Base-by-base conservation (phyloP, 2,113 vertebrate species). In the Columba janthina region DNA sequence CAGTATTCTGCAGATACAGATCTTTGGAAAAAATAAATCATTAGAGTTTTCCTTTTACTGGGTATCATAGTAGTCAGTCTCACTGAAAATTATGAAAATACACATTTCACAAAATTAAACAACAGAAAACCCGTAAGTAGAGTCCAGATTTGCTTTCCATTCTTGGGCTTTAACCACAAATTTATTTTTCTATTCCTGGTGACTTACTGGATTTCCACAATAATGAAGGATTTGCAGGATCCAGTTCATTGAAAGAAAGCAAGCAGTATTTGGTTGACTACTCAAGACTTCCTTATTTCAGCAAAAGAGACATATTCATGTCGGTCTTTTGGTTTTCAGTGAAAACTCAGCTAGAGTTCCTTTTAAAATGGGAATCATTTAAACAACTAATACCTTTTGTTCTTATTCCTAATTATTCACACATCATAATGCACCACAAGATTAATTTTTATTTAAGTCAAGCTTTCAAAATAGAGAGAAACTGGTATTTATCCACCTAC, bases 11-110 rank as follows among this genome's bases (percentile, higher is more conserved):
- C 89, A 72, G 50, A 83, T 29, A 96, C 21, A 90, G 80, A 74
- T 80, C 61, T 91, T 76, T 90, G 44, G 31, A 89, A 92, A 86
- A 65, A 77, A 12, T 57, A 86, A 90, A 88, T 95, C 77, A 91
- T 78, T 92, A 96, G 60, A 69, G 78, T 88, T 67, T 29, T 72
- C 25, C 40, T 92, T 92, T 94, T 62, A 57, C 11, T 48, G 15
- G 4, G 19, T 66, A 84, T 69, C 31, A 61, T 56, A 60, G 57
- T 60, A 96, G 66, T 57, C 74, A 74, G 62, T 70, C 85, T 88
- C 62, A 24, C 32, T 91, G 51, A 89, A 96, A 93, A 56, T 58
- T 9, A 92, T 56, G 40, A 93, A 93, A 61, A 67, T 38, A 65
- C 32, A 87, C 4, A 50, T 24, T 46, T 46, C 44, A 65, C 34